Conservation (phyloP, 2,888 invertebrate genomes). For the Stramonita haemastoma region DNA sequence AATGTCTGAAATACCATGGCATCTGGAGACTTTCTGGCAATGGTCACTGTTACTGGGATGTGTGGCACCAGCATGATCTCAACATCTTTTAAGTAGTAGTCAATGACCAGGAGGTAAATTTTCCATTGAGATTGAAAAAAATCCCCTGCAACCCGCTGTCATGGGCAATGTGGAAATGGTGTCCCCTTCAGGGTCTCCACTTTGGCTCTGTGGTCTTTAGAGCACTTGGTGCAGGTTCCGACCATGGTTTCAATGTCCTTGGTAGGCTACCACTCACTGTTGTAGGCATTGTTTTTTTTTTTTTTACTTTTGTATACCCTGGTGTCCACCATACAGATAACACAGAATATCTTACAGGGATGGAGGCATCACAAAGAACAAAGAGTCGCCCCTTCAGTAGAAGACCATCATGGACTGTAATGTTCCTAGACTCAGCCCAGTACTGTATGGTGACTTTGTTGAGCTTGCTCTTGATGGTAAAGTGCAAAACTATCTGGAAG, state of each 20-base stretch:
- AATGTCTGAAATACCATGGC: no score
- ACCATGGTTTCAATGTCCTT: neutral
- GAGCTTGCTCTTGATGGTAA: no score
- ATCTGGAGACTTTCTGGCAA: no score
- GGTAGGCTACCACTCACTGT: neutral
- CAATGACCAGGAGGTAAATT: neutral
- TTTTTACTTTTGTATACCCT: neutral
- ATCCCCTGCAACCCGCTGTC: neutral
- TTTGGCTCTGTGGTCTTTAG: neutral
- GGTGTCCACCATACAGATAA: neutral
- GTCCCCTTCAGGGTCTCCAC: neutral
- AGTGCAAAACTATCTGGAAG: no score
- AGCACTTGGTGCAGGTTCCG: neutral
- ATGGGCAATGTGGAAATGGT: neutral
- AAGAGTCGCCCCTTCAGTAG: no score
- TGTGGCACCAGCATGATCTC: neutral
- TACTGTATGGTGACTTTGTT: no score
- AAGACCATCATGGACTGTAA: no score
- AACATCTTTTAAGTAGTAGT: constrained; percentile 12
- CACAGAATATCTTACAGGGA: neutral
- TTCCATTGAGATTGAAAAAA: neutral
- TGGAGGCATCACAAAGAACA: neutral
- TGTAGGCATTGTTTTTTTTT: neutral
- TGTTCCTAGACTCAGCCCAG: no score
- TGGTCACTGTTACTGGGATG: neutral